Evolutionary conservation across 2,888 invertebrate species (phyloP).

Genomic region (Netelia virgata): DNA sequence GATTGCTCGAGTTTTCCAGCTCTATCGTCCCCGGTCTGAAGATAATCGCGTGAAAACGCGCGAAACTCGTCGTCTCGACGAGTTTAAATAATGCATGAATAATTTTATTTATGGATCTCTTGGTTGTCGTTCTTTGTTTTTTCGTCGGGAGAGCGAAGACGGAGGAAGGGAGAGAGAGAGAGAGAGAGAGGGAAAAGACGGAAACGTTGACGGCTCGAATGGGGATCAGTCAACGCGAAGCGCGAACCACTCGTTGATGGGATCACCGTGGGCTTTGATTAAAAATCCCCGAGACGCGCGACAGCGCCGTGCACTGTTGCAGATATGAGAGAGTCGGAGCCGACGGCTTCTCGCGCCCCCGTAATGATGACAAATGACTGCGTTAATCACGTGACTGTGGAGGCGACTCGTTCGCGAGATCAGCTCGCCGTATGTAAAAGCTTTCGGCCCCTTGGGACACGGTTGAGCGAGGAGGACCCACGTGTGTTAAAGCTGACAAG

Average conservation of each 20-base stretch:
- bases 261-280: slow-evolving; percentile 72
- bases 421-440: slow-evolving; percentile 36
- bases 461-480: slow-evolving; percentile 7
- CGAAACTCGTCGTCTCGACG: slow-evolving; percentile 11
- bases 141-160: neutral
- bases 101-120: slow-evolving; percentile 31
- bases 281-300: slow-evolving; percentile 72
- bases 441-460: slow-evolving; percentile 35
- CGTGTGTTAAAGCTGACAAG: slow-evolving; percentile 47
- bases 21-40: neutral
- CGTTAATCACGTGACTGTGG: slow-evolving; percentile 78
- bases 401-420: slow-evolving; percentile 71
- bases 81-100: slow-evolving; percentile 24
- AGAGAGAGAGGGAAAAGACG: slow-evolving; percentile 49
- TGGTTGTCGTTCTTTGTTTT: slow-evolving; percentile 6
- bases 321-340: slow-evolving; percentile 43
- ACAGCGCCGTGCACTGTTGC: slow-evolving; percentile 9
- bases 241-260: slow-evolving; percentile 54
- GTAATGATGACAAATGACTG: slow-evolving; percentile 81
- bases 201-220: slow-evolving; percentile 58
- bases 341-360: slow-evolving; percentile 71
- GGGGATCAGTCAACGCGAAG: slow-evolving; percentile 52
- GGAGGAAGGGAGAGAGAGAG: slow-evolving; percentile 23
- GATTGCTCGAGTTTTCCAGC: neutral
- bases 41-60: slow-evolving; percentile 10